Evolutionary conservation across 1,140 invertebrate genomes (phyloP).

Genomic region (Uloborus diversus): DNA sequence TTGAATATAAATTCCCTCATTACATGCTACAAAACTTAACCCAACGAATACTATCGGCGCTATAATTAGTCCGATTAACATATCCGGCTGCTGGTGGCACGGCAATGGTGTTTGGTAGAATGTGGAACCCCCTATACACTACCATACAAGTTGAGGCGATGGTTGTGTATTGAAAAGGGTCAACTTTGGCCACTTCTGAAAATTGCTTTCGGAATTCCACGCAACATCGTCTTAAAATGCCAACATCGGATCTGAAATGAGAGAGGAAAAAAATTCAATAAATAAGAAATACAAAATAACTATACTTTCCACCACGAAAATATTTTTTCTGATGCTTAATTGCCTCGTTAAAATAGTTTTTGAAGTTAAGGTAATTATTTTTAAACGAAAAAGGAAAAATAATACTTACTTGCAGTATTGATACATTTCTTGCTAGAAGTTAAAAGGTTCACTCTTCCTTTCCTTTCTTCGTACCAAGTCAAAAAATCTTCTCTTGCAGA

Average conservation of each 20-base stretch:
- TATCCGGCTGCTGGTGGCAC: background rate
- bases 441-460: too few relatives aligned
- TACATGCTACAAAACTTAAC: background rate
- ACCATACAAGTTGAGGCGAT: background rate
- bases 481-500: too few relatives aligned
- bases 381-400: too few relatives aligned
- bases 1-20: background rate
- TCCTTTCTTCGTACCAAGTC: too few relatives aligned
- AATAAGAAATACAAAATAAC: slow-evolving; percentile 2
- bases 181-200: background rate
- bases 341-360: too few relatives aligned
- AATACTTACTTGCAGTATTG: too few relatives aligned
- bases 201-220: slow-evolving; percentile 17
- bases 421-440: too few relatives aligned
- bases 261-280: background rate
- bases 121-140: background rate
- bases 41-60: background rate
- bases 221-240: slow-evolving; percentile 25
- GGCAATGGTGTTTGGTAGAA: background rate
- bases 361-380: too few relatives aligned
- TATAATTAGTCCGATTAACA: background rate
- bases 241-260: slow-evolving; percentile 30
- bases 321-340: background rate
- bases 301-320: background rate
- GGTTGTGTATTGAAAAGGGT: slow-evolving; percentile 7